Conservation (phyloP, 2,113 vertebrate species). For the Ctenodactylus gundi region DNA sequence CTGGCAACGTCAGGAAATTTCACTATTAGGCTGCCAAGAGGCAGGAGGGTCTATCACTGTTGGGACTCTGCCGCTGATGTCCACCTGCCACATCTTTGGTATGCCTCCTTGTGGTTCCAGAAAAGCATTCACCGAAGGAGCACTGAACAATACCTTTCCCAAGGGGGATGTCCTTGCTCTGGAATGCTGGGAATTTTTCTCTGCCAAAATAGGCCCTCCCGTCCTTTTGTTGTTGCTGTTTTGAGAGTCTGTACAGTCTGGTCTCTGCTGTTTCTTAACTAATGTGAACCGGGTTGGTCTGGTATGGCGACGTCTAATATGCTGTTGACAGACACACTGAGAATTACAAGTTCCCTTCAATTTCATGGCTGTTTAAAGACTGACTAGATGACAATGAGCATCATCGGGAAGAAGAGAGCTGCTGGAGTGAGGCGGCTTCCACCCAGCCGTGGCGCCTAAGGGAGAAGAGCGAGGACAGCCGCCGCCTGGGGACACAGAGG, state of each 20-base stretch:
- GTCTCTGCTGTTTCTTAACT: neutral
- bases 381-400: neutral
- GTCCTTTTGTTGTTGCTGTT: neutral
- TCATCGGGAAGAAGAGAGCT: neutral
- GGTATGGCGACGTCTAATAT: neutral
- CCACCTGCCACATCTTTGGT: neutral
- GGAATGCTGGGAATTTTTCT: neutral
- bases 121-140: slow-evolving; percentile 4
- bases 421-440: neutral
- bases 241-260: neutral
- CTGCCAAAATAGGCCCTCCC: neutral
- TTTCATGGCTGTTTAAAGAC: neutral
- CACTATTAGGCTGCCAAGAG: neutral
- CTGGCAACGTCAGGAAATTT: neutral
- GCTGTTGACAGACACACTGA: neutral
- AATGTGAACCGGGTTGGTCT: neutral
- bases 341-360: slow-evolving; percentile 1
- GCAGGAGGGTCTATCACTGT: no score
- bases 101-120: neutral
- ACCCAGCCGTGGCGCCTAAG: neutral
- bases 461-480: neutral
- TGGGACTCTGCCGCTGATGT: no score
- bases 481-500: neutral
- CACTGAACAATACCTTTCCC: slow-evolving; percentile 17
- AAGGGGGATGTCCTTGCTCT: neutral